Conservation (phyloP, 2,888 invertebrate species). For the Hololepta plana region DNA sequence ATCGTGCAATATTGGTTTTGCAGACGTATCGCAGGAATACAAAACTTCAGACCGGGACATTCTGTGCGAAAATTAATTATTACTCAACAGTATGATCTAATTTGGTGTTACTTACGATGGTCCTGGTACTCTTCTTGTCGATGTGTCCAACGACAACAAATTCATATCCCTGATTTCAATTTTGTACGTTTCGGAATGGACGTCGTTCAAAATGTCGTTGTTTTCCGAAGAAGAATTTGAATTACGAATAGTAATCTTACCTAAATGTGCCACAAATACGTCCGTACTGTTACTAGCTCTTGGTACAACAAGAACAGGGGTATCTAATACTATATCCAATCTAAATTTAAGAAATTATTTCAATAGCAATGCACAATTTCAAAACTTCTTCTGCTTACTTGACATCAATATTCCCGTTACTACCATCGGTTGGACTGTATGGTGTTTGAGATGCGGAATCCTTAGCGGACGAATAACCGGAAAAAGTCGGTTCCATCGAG, state of each 20-base stretch:
- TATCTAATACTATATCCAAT: conserved; percentile 67
- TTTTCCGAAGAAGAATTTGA: conserved; percentile 17
- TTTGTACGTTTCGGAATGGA: conserved; percentile 31
- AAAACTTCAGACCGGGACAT: conserved; percentile 38
- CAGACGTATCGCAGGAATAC: conserved; percentile 54
- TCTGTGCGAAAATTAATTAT: conserved; percentile 20
- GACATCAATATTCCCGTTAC: conserved; percentile 20
- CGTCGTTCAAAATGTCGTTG: conserved; percentile 13
- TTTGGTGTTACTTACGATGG: conserved; percentile 13
- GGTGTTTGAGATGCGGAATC: conserved; percentile 26
- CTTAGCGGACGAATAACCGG: conserved; percentile 21
- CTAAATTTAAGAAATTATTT: conserved; percentile 23
- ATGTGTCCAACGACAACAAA: conserved; percentile 58
- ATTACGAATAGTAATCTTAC: conserved; percentile 54
- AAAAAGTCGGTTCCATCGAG: conserved; percentile 17
- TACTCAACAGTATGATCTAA: conserved; percentile 16
- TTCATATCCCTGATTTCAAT: conserved; percentile 77
- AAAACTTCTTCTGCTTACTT: conserved; percentile 14
- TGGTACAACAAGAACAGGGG: conserved; percentile 81
- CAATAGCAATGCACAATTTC: conserved; percentile 2
- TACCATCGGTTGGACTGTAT: conserved; percentile 23
- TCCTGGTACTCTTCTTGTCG: conserved; percentile 24
- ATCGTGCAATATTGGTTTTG: conserved; percentile 79
- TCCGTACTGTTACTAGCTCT: conserved; percentile 57
- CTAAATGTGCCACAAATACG: conserved; percentile 83